Conservation (phyloP, 1,140 invertebrate species). For the Philotrypesis tridentata region DNA sequence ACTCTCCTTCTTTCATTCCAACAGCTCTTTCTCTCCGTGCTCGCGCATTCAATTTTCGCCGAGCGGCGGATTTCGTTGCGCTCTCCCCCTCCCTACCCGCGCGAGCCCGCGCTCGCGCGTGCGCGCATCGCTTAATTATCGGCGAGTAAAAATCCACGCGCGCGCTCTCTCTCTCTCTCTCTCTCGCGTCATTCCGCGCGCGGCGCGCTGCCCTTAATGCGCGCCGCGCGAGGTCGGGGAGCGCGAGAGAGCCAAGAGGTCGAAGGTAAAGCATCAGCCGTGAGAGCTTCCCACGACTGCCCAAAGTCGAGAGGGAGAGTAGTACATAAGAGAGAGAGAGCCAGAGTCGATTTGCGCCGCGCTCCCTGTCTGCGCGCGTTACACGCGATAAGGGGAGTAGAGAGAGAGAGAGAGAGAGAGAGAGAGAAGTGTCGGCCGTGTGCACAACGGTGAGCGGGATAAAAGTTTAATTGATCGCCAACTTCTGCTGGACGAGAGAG, state of each 20-base stretch:
- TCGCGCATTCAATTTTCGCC: slow-evolving; percentile 43
- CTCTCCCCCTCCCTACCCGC: too few relatives aligned
- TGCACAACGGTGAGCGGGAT: too few relatives aligned
- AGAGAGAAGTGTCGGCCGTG: too few relatives aligned
- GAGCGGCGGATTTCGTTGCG: not conserved
- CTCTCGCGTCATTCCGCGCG: slow-evolving; percentile 50
- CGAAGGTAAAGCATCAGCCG: slow-evolving; percentile 61
- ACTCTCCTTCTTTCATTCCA: not conserved
- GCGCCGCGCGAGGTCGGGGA: slow-evolving; percentile 45
- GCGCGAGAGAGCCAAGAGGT: slow-evolving; percentile 59
- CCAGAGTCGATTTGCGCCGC: not conserved
- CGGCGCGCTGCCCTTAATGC: slow-evolving; percentile 58
- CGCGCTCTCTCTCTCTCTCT: too few relatives aligned
- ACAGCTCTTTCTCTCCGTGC: not conserved
- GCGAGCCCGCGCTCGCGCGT: too few relatives aligned
- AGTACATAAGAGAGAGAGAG: not conserved
- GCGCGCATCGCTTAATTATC: slow-evolving; percentile 63
- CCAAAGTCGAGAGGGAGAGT: slow-evolving; percentile 50
- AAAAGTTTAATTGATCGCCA: too few relatives aligned
- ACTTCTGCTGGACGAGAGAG: too few relatives aligned
- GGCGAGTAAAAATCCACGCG: slow-evolving; percentile 53
- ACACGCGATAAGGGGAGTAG: not conserved
- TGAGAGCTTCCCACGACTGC: slow-evolving; percentile 68
- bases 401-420: not conserved
- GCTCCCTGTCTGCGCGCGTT: not conserved